Percentiles rank a stretch among this genome's conserved stretches.
These are phyloP conservation scores for Sebastes kiyomatsui DNA, from an alignment of 2,797 vertebrate species.

Conservation along the genomic window DNA sequence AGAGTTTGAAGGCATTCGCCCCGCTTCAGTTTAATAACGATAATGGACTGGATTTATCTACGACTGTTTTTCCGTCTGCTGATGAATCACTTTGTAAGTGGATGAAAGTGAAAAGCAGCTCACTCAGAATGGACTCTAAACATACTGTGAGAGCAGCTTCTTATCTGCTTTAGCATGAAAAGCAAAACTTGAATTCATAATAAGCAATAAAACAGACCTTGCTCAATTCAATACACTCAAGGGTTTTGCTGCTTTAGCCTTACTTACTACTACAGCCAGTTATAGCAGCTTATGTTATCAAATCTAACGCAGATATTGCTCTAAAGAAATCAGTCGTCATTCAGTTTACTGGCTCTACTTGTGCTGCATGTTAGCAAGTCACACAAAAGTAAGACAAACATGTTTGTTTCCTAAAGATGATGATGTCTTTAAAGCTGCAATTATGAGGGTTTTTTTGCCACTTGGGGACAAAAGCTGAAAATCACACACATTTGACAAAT, in stretches of 20 bases:
- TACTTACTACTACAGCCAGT: no score
- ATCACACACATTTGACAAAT: not conserved
- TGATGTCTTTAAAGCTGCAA: not conserved
- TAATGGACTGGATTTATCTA: conserved; percentile 63
- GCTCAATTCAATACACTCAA: not conserved
- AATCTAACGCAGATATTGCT: not conserved
- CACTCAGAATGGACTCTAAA: not conserved
- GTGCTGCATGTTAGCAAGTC: not conserved
- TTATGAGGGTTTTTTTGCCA: not conserved
- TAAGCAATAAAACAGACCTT: not conserved
- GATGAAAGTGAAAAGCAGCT: conserved; percentile 27
- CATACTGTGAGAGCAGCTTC: not conserved
- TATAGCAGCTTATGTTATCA: not conserved
- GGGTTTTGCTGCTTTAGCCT: not conserved
- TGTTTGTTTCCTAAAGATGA: not conserved
- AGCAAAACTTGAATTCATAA: not conserved
- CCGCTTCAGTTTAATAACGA: conserved; percentile 50
- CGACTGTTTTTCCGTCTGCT: conserved; percentile 27
- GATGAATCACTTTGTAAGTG: conserved; percentile 40
- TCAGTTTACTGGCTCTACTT: not conserved
- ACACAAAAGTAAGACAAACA: not conserved
- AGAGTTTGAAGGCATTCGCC: conserved; percentile 20
- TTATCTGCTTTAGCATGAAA: not conserved
- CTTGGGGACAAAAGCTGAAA: not conserved
- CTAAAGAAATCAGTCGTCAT: not conserved